Evolutionary conservation across 2,888 invertebrate species (phyloP), one percentile per base, ranked within the genome.

Genomic region (Chrysomela aeneicollis): DNA sequence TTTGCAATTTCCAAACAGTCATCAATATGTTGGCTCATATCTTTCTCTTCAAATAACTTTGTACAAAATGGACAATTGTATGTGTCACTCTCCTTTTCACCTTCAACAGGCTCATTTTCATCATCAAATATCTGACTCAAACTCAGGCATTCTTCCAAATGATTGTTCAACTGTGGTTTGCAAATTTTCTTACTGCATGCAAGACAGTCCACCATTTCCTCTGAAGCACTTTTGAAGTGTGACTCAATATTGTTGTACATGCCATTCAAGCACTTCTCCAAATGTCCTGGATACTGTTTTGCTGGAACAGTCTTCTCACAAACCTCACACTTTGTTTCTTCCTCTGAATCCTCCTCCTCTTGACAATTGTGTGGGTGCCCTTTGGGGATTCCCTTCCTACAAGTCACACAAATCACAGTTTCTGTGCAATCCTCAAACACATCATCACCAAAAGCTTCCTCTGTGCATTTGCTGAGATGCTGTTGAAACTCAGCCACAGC

Each of bases 21-120:
- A 79, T 89, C 87, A 59, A 90, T 84, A 82, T 90, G 90, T 1
- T 75, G 70, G 74, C 87, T 87, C 88, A 90, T 90, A 22, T 83
- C 80, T 22, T 68, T 73, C 71, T 84, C 82, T 70, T 84, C 81
- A 46, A 89, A 74, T 79, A 87, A 82, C 67, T 82, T 69, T 74
- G 87, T 83, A 73, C 90, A 90, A 74, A 87, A 85, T 0, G 90
- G 90, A 73, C 90, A 90, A 72, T 87, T 87, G 49, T 84, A 77
- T 0, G 79, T 63, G 54, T 61, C 66, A 50, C 78, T 76, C 63
- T 80, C 79, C 57, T 80, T 79, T 37, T 63, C 58, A 59, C 60
- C 64, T 22, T 73, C 73, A 19, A 46, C 54, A 17, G 66, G 68
- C 52, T 68, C 70, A 42, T 73, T 71, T 51, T 74, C 77, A 51